Evolutionary conservation across 2,888 invertebrate species (phyloP), one percentile per base, ranked within the genome.

Genomic region (Bibio marci): DNA sequence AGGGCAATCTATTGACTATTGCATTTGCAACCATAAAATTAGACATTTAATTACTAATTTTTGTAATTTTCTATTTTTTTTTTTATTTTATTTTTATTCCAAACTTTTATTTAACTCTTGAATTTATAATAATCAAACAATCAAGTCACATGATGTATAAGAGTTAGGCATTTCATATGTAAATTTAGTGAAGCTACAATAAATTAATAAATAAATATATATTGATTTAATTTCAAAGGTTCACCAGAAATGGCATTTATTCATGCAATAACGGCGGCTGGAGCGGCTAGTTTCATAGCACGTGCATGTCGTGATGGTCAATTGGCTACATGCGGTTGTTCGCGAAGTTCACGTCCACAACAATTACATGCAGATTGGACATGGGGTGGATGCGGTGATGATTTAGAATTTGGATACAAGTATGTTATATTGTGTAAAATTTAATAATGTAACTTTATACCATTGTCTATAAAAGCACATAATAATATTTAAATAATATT

Each of bases 301-400:
- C 70, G 94, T 32, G 80, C 90, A 3, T 95, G 95, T 55, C 73
- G 91, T 38, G 90, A 92, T 54, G 94, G 94, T 0, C 76, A 83
- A 44, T 69, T 94, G 40, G 71, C 82, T 4, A 86, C 83, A 38
- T 95, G 95, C 55, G 86, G 88, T 19, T 95, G 95, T 59, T 85
- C 87, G 37, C 69, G 80, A 15, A 80, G 85, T 36, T 66, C 73
- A 4, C 65, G 92, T 35, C 94, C 94, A 6, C 72, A 75, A 49
- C 80, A 85, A 55, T 67, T 94, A 40, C 80, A 85, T 50, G 71
- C 75, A 40, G 91, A 94, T 54, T 97, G 92, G 92, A 80, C 88
- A 35, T 97, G 97, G 97, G 92, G 92, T 25, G 97, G 97, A 18
- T 97, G 94, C 53, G 95, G 94, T 1, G 95, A 97, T 60, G 91